Evolutionary conservation across 1,140 invertebrate genomes (phyloP), one percentile per base, ranked within the genome.

Genomic region (Chrysomallon squamiferum): DNA sequence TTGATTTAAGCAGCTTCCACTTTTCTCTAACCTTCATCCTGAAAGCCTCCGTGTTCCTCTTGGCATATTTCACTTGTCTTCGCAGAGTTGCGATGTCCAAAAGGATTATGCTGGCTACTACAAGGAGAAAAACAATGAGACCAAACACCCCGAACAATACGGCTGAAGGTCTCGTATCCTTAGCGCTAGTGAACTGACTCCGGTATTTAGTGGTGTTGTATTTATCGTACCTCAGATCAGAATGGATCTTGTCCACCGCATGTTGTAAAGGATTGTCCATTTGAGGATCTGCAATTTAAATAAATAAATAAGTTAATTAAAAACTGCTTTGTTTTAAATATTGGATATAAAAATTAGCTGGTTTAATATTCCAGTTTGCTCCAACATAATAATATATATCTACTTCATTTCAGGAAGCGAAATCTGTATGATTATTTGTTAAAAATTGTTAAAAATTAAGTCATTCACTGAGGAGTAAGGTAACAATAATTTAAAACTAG

Each of bases 161-260:
- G 25, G 29, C 50, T 3, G 50, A 54, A 4, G 22, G 22, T 22
- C 50, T 3, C 9, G 22, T 20, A 22, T 54, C 50, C 2, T 18
- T 30, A 22, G 25, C 50, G 25, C 50, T 54, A 22, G 50, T 54
- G 50, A 54, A 54, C 50, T 54, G 22, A 54, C 50, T 54, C 50
- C 29, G 22, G 50, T 54, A 54, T 13, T 27, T 18, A 0, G 50
- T 22, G 3, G 50, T 54, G 1, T 27, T 22, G 9, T 25, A 27
- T 9, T 54, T 54, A 22, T 54, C 50, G 22, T 27, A 25, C 15
- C 18, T 13, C 1, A 54, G 50, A 18, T 20, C 50, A 3, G 22
- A 15, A 15, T 54, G 22, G 15, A 54, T 54, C 50, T 54, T 30
- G 15, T 54, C 25, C 22, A 54, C 22, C 3, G 50, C 50, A 54